Evolutionary conservation across 2,888 invertebrate genomes (phyloP).

Genomic region (Melieria picta): DNA sequence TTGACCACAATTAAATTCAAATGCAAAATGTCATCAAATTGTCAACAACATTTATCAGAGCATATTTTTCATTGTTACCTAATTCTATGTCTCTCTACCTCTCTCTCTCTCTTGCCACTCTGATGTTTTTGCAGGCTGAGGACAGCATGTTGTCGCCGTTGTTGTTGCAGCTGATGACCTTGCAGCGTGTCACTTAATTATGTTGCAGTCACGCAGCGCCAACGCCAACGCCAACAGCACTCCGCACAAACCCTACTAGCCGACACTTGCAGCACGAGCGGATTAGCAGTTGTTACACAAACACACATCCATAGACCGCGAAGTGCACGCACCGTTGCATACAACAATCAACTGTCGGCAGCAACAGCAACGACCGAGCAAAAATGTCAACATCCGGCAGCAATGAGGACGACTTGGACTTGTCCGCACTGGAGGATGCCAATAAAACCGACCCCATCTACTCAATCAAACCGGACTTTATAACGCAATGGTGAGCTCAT

Average conservation of each 20-base stretch:
- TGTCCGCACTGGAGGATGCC: conserved; percentile 54
- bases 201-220: too few species aligned
- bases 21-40: conserved; percentile 22
- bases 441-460: conserved; percentile 79
- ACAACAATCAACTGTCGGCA: not conserved
- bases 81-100: too few species aligned
- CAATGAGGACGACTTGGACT: conserved; percentile 65
- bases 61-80: too few species aligned
- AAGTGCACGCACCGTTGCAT: not conserved
- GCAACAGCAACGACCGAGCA: not conserved
- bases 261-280: not conserved
- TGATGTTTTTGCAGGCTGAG: too few species aligned
- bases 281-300: not conserved
- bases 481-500: conserved; percentile 78
- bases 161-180: too few species aligned
- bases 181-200: too few species aligned
- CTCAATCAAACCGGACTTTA: conserved; percentile 80
- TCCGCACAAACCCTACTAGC: not conserved
- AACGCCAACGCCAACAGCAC: conserved; percentile 10
- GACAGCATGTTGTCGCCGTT: too few species aligned
- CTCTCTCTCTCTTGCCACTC: too few species aligned
- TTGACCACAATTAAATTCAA: conserved; percentile 17
- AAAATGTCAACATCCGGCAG: conserved; percentile 41
- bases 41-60: conserved; percentile 6
- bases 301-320: not conserved